Conservation (phyloP, 1,140 invertebrate species). For the Linepithema humile region DNA sequence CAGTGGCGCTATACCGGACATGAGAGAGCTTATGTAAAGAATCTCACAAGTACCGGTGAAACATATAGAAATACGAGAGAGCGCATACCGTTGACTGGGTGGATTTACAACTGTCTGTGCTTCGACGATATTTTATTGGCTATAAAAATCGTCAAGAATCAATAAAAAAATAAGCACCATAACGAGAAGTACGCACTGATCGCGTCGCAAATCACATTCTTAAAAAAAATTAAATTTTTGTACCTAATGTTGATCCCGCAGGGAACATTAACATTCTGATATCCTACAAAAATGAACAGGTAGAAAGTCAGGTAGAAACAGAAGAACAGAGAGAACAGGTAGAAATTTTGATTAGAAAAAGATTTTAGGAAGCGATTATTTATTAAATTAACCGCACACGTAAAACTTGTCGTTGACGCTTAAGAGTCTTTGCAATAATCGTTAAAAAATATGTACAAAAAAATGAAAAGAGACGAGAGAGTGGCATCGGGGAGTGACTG, state of each 20-base stretch:
- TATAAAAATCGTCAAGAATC: neutral
- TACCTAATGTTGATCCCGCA: neutral
- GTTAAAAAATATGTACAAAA: constrained; percentile 8
- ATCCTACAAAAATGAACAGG: no score
- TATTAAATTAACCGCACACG: neutral
- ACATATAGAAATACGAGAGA: neutral
- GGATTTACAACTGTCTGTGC: neutral
- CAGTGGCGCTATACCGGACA: neutral
- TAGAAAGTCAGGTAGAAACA: no score
- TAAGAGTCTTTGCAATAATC: constrained; percentile 18
- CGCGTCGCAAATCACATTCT: neutral
- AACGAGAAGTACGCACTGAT: neutral
- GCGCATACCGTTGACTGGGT: neutral
- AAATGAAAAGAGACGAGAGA: neutral
- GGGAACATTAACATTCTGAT: neutral
- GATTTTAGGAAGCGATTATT: neutral
- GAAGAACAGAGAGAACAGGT: no score
- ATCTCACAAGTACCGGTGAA: neutral
- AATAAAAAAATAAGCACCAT: neutral
- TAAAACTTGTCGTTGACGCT: neutral
- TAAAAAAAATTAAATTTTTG: neutral
- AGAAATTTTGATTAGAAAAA: neutral
- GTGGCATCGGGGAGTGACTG: neutral
- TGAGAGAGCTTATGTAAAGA: neutral
- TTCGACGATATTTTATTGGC: neutral